A percentile compares a stretch with the other conserved stretches of the same genome.
phyloP scores from a whole-genome alignment of 2,113 vertebrate species.

The Nibea albiflora region DNA sequence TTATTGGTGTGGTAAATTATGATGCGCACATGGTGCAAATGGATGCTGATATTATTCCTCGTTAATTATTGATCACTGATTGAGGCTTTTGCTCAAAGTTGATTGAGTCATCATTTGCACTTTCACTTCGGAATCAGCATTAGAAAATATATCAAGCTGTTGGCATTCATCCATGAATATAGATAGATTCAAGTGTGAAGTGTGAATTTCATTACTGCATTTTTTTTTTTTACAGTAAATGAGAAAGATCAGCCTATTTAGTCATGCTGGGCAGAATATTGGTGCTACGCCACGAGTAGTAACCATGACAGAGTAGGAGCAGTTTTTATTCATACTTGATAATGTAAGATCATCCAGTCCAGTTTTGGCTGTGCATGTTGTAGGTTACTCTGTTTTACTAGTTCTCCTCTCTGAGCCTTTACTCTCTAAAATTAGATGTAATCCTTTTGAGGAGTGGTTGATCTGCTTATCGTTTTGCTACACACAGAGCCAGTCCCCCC shows the following conservation, averaged over 20 bases:
- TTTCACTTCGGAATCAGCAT: constrained; percentile 7
- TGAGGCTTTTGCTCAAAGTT: constrained; percentile 9
- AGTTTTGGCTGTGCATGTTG: constrained; percentile 20
- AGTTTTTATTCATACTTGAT: neutral
- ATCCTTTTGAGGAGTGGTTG: constrained; percentile 72
- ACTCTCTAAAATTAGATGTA: constrained; percentile 67
- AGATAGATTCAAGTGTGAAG: constrained; percentile 11
- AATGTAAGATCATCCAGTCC: neutral
- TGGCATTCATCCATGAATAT: neutral
- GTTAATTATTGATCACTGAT: constrained; percentile 62
- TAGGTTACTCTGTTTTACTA: constrained; percentile 25
- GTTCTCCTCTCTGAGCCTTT: constrained; percentile 39
- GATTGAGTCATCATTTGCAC: constrained; percentile 42
- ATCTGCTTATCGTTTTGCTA: constrained; percentile 75
- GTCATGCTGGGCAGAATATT: neutral
- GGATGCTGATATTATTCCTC: constrained; percentile 30
- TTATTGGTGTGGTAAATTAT: constrained; percentile 26
- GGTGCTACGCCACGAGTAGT: neutral
- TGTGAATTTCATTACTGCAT: too few relatives aligned
- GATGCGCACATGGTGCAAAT: constrained; percentile 23
- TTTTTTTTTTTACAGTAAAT: constrained; percentile 8
- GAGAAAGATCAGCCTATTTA: neutral
- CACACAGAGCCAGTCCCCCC: constrained; percentile 55
- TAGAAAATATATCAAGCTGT: neutral
- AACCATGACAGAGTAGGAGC: neutral